Percentiles rank a stretch among this genome's conserved stretches.
phyloP scores from a whole-genome alignment of 2,113 vertebrate genomes.

The Elanus axillaris region DNA sequence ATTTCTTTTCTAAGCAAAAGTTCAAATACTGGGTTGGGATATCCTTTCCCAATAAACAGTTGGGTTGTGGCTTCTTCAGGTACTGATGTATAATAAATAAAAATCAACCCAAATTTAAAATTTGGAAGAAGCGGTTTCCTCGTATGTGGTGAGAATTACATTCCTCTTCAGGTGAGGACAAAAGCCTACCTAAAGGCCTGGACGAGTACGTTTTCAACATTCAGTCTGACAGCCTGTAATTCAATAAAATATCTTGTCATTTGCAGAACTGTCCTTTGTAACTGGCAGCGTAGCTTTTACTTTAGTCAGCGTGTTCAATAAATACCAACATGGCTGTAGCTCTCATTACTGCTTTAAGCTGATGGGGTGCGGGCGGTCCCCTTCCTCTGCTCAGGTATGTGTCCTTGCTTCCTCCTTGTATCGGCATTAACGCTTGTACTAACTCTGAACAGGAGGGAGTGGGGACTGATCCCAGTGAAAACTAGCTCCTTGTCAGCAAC shows the following conservation, averaged over 20 bases:
- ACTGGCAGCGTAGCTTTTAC: not conserved
- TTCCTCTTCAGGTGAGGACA: not conserved
- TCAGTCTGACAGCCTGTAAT: not conserved
- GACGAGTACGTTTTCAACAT: not conserved
- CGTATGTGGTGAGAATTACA: not conserved
- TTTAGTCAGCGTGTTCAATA: not conserved
- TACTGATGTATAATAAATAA: not conserved
- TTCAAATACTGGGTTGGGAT: not conserved
- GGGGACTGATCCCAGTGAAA: not conserved
- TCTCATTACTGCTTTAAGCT: not conserved
- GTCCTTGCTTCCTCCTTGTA: not conserved
- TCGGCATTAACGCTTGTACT: too few relatives aligned
- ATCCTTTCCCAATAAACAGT: not conserved
- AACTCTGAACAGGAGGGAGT: not conserved
- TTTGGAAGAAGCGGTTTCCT: not conserved
- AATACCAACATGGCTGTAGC: not conserved
- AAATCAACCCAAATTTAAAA: not conserved
- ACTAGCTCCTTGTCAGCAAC: not conserved
- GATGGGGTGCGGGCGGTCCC: fast-evolving
- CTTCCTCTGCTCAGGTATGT: not conserved
- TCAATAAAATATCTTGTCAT: not conserved
- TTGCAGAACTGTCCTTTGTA: not conserved
- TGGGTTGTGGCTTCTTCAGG: not conserved
- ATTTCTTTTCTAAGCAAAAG: not conserved
- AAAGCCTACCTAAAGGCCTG: not conserved